Base-by-base conservation (phyloP, 2,797 vertebrate species). In the Esox lucius region DNA sequence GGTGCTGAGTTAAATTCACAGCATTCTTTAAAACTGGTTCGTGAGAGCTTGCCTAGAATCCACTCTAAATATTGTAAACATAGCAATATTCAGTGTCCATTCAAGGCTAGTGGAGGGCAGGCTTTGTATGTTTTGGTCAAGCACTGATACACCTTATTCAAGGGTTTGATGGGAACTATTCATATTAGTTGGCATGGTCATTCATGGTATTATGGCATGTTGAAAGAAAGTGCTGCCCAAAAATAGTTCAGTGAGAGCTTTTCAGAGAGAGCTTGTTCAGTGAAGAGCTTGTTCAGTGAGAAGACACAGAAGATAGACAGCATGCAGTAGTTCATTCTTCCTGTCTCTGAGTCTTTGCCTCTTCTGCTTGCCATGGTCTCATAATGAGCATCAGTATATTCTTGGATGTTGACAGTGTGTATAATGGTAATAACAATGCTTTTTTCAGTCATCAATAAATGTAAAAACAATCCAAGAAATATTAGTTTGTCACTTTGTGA, bases 1-100 rank as follows among this genome's bases (percentile, higher is more conserved):
- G 92, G 90, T 89, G 73, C 85, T 94, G 85, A 93, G 66, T 73
- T 2, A 7, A 74, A 26, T 31, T 31, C 26, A 68, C 19, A 2
- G 35, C n/a, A 19, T 68, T 31, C 67, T 68, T n/a, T 33, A 39
- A 39, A 16, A 11, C 17, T 22, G 16, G 31, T 22, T 31, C 66
- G 4, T 4, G 35, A n/a, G 66, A 68, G 31, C 62, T 66, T 9
- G 56, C 56, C 22, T 26, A 24, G 56, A 24, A 26, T 61, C 22
- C 56, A 61, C 22, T 24, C 22, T 61, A 12, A 26, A 61, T 26
- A 26, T 61, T 61, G 56, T 61, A 26, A 61, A 61, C 56, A 1
- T 13, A 24, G 22, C 56, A 13, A 24, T 26, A 61, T 61, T 61
- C 56, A 11, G 22, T 61, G 56, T 61, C 22, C 9, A 61, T 61